These are phyloP conservation scores for Lethenteron reissneri DNA, from an alignment of 2,113 vertebrate species.

Conservation along the genomic window DNA sequence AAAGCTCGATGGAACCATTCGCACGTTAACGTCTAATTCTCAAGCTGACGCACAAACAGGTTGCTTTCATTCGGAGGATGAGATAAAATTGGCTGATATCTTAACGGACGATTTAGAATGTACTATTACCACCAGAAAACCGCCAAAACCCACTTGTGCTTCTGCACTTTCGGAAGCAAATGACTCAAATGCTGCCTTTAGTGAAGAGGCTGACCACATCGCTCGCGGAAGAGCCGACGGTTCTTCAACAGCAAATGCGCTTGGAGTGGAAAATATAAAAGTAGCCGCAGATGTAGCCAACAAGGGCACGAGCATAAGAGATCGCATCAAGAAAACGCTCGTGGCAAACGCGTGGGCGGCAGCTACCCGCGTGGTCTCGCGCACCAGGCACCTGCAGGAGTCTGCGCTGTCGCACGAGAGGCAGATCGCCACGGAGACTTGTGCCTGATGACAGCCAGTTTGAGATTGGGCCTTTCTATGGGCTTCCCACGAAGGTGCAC, in stretches of 20 bases:
- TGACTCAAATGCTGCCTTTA: no score
- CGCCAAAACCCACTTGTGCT: no score
- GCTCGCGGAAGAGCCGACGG: background rate
- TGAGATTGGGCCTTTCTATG: slow-evolving; percentile 79
- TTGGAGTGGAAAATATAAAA: slow-evolving; percentile 7
- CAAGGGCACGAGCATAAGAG: slow-evolving; percentile 34
- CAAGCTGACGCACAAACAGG: no score
- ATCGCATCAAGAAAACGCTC: slow-evolving; percentile 57
- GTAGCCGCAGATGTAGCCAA: background rate
- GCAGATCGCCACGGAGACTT: slow-evolving; percentile 31
- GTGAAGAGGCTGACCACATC: no score
- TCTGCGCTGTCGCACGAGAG: slow-evolving; percentile 50
- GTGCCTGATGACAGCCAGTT: slow-evolving; percentile 24
- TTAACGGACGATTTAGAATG: no score
- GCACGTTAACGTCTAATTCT: no score
- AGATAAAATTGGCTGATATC: no score
- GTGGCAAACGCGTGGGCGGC: slow-evolving; percentile 44
- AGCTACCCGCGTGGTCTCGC: slow-evolving; percentile 27
- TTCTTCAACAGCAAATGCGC: no score
- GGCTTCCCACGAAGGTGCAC: slow-evolving; percentile 68
- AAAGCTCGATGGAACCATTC: no score
- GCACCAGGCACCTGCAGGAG: slow-evolving; percentile 35
- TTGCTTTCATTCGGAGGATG: no score
- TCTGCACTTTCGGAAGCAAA: no score
- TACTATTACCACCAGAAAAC: no score